phyloP scores from a whole-genome alignment of 1,140 invertebrate genomes.

The Drosophila triauraria region DNA sequence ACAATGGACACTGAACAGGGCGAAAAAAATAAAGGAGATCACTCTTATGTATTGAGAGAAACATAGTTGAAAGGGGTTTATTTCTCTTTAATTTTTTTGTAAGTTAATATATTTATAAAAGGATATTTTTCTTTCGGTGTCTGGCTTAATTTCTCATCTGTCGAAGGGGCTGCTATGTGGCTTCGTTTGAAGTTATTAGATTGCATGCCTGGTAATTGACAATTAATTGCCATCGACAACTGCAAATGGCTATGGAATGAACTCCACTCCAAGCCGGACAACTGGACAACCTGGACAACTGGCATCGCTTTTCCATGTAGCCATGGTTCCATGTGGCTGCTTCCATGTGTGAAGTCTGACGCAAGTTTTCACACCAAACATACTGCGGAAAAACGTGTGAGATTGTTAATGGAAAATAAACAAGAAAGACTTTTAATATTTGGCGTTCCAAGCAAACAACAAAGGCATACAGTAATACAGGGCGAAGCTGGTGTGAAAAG shows the following conservation, averaged over 20 bases:
- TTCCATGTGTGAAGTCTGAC: constrained; percentile 55
- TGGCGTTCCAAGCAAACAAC: neutral
- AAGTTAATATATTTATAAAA: neutral
- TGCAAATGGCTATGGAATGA: constrained; percentile 47
- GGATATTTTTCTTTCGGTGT: constrained; percentile 1
- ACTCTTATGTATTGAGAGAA: neutral
- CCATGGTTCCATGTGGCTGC: neutral
- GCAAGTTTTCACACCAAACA: constrained; percentile 66
- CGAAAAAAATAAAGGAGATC: neutral
- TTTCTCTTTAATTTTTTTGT: neutral
- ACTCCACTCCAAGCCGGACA: constrained; percentile 9
- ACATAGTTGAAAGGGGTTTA: neutral
- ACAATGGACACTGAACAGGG: constrained; percentile 42
- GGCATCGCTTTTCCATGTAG: neutral
- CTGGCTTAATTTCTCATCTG: constrained; percentile 29
- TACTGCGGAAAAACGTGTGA: constrained; percentile 13
- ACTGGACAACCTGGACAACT: neutral
- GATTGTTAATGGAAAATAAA: constrained; percentile 36
- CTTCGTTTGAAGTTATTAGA: constrained; percentile 58
- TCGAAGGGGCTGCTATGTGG: constrained; percentile 29
- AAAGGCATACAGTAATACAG: neutral
- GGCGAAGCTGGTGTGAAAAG: neutral
- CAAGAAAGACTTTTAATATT: constrained; percentile 14
- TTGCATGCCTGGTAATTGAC: constrained; percentile 62
- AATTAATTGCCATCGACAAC: constrained; percentile 61